Percentiles rank a stretch among this genome's conserved stretches.
Conservation (phyloP, 2,113 vertebrate species). For the Zosterops japonicus region DNA sequence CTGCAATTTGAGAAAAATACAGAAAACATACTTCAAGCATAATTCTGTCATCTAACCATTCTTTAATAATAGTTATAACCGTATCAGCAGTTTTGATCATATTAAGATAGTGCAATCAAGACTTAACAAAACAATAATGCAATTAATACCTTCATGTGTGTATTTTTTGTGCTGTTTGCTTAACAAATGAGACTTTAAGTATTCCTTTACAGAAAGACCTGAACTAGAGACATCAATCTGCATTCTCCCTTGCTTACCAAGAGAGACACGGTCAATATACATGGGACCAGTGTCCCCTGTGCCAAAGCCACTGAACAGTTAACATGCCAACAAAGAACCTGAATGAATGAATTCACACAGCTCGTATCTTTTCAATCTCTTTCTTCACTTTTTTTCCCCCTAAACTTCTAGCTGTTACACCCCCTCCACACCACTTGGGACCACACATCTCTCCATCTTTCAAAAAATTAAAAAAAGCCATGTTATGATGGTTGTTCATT, state of each 20-base stretch:
- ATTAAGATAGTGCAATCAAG: neutral
- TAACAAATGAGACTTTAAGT: neutral
- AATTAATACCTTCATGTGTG: neutral
- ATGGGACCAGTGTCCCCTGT: neutral
- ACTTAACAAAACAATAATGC: constrained; percentile 8
- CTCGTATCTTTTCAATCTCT: neutral
- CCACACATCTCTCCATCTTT: neutral
- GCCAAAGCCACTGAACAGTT: neutral
- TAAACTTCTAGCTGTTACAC: neutral
- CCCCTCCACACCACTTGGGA: neutral
- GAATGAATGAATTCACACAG: neutral
- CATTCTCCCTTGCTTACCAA: neutral
- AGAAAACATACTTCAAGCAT: neutral
- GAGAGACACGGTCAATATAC: neutral
- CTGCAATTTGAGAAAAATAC: neutral
- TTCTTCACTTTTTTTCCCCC: neutral
- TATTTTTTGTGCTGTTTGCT: neutral
- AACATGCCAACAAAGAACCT: neutral
- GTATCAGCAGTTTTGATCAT: neutral
- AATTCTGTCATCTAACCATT: neutral
- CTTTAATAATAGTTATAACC: neutral
- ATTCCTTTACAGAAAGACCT: neutral
- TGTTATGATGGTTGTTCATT: neutral
- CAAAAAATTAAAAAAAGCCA: neutral
- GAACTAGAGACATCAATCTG: neutral